phyloP scores from a whole-genome alignment of 1,140 invertebrate species.

The Drosophila saltans region DNA sequence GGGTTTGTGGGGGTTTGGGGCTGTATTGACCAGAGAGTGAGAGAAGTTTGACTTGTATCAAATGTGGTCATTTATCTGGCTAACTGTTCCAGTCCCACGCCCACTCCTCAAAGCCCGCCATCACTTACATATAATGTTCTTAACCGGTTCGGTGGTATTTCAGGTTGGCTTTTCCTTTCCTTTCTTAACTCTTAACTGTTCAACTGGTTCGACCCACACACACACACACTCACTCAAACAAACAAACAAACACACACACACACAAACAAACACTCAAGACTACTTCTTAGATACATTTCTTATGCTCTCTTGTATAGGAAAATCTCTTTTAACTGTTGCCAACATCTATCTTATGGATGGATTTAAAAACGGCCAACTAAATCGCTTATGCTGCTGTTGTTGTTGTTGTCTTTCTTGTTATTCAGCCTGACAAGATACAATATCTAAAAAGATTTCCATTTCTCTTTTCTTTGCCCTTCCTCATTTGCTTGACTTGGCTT shows the following conservation, averaged over 20 bases:
- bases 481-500: not conserved
- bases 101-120: constrained; percentile 9
- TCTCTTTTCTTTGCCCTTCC: constrained; percentile 2
- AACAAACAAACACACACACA: not conserved
- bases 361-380: constrained; percentile 42
- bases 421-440: constrained; percentile 56
- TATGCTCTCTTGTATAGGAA: constrained; percentile 2
- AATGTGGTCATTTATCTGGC: constrained; percentile 51
- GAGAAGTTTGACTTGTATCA: constrained; percentile 30
- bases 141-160: constrained; percentile 9
- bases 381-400: constrained; percentile 42
- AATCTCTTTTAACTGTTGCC: constrained; percentile 9
- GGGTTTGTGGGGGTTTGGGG: not conserved
- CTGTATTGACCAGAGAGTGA: constrained; percentile 8
- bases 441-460: constrained; percentile 50
- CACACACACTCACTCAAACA: not conserved
- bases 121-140: constrained; percentile 5
- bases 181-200: constrained; percentile 10
- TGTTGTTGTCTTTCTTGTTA: constrained; percentile 1
- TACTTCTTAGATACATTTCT: constrained; percentile 9
- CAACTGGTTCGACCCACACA: constrained; percentile 9
- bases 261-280: not conserved
- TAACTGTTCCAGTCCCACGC: constrained; percentile 45
- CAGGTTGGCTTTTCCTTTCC: constrained; percentile 11
- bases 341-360: constrained; percentile 12